Evolutionary conservation across 2,797 vertebrate genomes (phyloP), one percentile per base, ranked within the genome.

Genomic region (Iguana delicatissima): DNA sequence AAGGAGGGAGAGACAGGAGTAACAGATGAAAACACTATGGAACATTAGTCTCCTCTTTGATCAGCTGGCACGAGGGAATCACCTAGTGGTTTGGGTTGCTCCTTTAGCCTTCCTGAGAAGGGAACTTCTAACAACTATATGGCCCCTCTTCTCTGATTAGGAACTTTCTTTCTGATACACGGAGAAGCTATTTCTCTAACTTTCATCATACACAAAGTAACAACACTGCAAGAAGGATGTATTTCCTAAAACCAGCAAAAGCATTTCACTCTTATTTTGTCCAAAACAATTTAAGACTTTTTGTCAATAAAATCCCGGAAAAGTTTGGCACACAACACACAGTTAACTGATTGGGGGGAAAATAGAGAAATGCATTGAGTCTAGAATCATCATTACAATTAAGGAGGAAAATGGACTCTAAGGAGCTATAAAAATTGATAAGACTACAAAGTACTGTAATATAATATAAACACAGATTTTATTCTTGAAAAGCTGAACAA

Each of bases 401-500:
- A n/a, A 79, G 6, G 55, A 29, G 22, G 22, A 74, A 73, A 59
- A 4, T 6, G 1, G 50, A n/a, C 55, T 74, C 26, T 38, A 89
- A 50, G 26, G 18, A 77, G 12, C 59, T 67, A 29, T 35, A 67
- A 42, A 42, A 29, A 62, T 24, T 76, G 26, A 52, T 77, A 67
- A 55, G 20, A 73, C 22, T 57, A 69, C 38, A 84, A 85, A 69
- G 16, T 84, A 29, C 24, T 64, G 26, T 16, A 84, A 29, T 12
- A 83, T 24, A 83, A 62, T 59, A 69, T 80, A 90, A 86, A 80
- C 14, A 64, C 8, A 38, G 67, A 72, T 35, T 50, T 62, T 81
- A 82, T 2, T 64, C 55, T 83, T 82, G 67, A 72, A 52, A 18
- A 73, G 20, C 22, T 57, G 32, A 83, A 62, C 46, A 62, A 38